A percentile compares a stretch with the other conserved stretches of the same genome.
Evolutionary conservation across 2,113 vertebrate genomes (phyloP).

Genomic region (Calypte anna): DNA sequence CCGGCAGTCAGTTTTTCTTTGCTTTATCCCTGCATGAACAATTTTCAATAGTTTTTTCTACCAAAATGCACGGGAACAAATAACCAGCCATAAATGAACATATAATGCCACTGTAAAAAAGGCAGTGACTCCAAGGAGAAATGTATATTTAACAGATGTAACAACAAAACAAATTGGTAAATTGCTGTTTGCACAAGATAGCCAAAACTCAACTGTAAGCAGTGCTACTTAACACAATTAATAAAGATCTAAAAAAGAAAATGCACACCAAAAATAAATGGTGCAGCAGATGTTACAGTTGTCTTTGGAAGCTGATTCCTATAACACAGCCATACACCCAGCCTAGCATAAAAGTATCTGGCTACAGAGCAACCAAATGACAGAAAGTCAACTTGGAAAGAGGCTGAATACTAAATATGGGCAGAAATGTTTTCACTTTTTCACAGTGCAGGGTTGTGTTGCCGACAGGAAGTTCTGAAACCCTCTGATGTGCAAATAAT

Average conservation of each 20-base stretch:
- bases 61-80: background rate
- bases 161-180: background rate
- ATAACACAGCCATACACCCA: background rate
- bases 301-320: background rate
- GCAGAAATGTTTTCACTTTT: background rate
- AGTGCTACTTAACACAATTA: background rate
- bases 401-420: background rate
- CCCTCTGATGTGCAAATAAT: background rate
- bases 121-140: background rate
- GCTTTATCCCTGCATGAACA: conserved; percentile 75
- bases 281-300: background rate
- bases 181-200: background rate
- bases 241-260: background rate
- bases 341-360: background rate
- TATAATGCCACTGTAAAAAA: background rate
- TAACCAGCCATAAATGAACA: background rate
- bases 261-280: background rate
- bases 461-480: background rate
- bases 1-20: conserved; percentile 75
- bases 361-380: background rate
- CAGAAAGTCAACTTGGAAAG: background rate
- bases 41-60: background rate
- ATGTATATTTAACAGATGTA: background rate
- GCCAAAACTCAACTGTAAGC: background rate
- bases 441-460: background rate